Conservation (phyloP, 2,797 vertebrate species). For the Alauda arvensis region DNA sequence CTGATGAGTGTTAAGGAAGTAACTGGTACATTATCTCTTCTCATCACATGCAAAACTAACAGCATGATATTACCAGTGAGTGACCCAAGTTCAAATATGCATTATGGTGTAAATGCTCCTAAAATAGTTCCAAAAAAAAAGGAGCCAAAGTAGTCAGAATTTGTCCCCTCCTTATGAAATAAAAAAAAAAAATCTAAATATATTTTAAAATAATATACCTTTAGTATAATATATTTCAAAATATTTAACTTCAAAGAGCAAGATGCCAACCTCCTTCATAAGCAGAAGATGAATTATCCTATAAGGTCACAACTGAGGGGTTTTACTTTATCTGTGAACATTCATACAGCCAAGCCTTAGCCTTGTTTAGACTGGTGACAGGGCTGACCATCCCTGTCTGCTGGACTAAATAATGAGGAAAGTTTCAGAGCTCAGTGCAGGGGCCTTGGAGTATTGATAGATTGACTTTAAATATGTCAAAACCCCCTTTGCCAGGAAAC, state of each 20-base stretch:
- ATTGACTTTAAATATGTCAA: neutral
- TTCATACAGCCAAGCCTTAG: neutral
- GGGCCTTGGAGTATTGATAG: neutral
- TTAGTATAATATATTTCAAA: neutral
- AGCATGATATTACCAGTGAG: neutral
- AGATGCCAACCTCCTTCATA: neutral
- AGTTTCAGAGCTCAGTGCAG: neutral
- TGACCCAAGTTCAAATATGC: neutral
- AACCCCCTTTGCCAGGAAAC: neutral
- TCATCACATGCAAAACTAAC: conserved; percentile 5
- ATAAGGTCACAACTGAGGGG: neutral
- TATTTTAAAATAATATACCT: neutral
- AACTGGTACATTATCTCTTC: conserved; percentile 18
- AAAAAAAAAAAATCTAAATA: neutral
- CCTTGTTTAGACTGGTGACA: neutral
- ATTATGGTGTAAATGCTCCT: conserved; percentile 17
- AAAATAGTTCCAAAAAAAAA: conserved; percentile 29
- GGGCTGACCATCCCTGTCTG: neutral
- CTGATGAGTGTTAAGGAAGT: neutral
- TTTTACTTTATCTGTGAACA: neutral
- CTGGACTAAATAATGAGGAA: neutral
- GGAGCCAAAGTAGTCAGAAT: neutral
- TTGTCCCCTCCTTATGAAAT: conserved; percentile 18
- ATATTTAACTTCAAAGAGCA: neutral
- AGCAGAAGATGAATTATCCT: neutral